A percentile compares a stretch with the other conserved stretches of the same genome.
Evolutionary conservation across 2,888 invertebrate species (phyloP).

Genomic region (Capitulum mitella): DNA sequence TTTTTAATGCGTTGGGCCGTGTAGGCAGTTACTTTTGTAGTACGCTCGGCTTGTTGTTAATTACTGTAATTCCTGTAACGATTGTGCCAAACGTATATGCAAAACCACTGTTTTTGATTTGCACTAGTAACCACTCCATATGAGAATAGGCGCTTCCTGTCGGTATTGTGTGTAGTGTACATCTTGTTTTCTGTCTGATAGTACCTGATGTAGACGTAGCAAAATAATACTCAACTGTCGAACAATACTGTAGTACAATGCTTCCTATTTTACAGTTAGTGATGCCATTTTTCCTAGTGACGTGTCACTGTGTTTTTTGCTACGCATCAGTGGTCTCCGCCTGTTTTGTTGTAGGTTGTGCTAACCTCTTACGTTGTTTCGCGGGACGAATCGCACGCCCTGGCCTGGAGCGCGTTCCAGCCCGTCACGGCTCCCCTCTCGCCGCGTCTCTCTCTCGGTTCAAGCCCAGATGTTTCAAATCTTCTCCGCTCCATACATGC

Average conservation of each 20-base stretch:
- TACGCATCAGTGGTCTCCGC: neutral
- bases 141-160: conserved; percentile 18
- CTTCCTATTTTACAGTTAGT: conserved; percentile 20
- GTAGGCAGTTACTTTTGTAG: neutral
- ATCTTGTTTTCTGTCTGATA: conserved; percentile 24
- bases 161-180: neutral
- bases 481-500: conserved; percentile 13
- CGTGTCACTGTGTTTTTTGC: neutral
- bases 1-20: neutral
- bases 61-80: conserved; percentile 18
- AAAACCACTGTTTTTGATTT: conserved; percentile 24
- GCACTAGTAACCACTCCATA: conserved; percentile 23
- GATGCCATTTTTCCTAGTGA: neutral
- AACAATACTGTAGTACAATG: conserved; percentile 23
- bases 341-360: conserved; percentile 16
- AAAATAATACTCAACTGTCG: conserved; percentile 22
- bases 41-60: neutral
- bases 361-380: neutral
- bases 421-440: neutral
- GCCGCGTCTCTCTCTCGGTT: neutral
- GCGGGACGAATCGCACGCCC: neutral
- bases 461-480: neutral
- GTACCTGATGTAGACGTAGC: conserved; percentile 16
- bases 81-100: neutral
- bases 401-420: too few relatives aligned